phyloP scores from a whole-genome alignment of 2,113 vertebrate species.

The Aegithalos caudatus region DNA sequence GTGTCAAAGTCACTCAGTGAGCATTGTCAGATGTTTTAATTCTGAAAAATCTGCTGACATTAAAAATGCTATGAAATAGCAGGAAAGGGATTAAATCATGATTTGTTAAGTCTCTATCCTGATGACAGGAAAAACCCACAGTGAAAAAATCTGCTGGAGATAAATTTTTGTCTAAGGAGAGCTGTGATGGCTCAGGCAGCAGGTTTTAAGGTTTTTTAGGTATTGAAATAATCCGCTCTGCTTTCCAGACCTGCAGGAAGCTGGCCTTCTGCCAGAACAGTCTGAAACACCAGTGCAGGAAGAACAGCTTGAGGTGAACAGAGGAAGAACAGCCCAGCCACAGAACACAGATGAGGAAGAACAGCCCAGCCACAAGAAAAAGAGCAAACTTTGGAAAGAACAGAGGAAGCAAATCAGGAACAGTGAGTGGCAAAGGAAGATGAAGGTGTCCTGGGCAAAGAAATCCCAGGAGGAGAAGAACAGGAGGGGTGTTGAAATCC shows the following conservation, averaged over 20 bases:
- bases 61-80: neutral
- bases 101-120: neutral
- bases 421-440: neutral
- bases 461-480: neutral
- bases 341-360: neutral
- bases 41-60: neutral
- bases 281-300: neutral
- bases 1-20: neutral
- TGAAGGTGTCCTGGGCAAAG: neutral
- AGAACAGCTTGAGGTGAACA: neutral
- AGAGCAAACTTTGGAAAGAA: conserved; percentile 32
- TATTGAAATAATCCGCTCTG: neutral
- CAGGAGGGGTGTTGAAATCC: neutral
- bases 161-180: neutral
- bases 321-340: neutral
- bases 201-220: neutral
- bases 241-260: conserved; percentile 75
- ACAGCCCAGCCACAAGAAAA: neutral
- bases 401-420: neutral
- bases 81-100: neutral
- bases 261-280: conserved; percentile 58
- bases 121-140: neutral
- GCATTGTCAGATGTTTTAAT: neutral
- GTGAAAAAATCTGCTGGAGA: neutral
- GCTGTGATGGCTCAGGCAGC: fast-evolving